Evolutionary conservation across 2,888 invertebrate genomes (phyloP), one percentile per base, ranked within the genome.

Genomic region (Orchestes rusci): DNA sequence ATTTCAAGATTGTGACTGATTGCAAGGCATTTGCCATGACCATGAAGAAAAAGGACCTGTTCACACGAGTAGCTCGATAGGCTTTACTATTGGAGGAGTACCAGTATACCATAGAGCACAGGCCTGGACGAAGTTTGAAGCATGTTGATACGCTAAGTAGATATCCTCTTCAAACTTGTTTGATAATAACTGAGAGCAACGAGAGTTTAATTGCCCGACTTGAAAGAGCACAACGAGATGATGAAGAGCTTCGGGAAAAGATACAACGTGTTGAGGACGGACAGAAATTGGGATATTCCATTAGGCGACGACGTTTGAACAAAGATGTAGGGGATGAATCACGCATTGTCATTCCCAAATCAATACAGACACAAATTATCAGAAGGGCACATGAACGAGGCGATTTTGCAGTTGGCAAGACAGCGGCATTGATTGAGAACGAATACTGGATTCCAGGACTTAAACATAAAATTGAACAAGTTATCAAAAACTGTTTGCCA

Each of bases 281-380:
- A 45, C 34, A 16, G 23, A 8, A 43, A 51, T 27, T 17, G 43
- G 16, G 34, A 42, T 34, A 48, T 38, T 39, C 44, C 43, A 13
- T 4, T 48, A 12, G 40, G 39, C 13, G 29, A 45, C 37, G 53
- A 49, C 19, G 20, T 61, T 19, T 61, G 2, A 59, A 55, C 43
- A 59, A 57, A 34, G 46, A 43, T 39, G 43, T 35, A 23, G 35
- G 50, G 23, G 51, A 45, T 23, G 20, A 19, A 45, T 45, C 52
- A 36, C 32, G 56, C 15, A 15, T 55, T 23, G 56, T 53, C 0
- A 55, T 66, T 17, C 66, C 67, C 1, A 56, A 51, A 16, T 13
- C 17, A 7, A 60, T 69, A 60, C 56, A 62, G 43, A 45, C 39
- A 3, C 59, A 66, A 41, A 56, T 68, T 2, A 65, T 68, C 3